phyloP scores from a whole-genome alignment of 1,140 invertebrate genomes.

The Ips nitidus region DNA sequence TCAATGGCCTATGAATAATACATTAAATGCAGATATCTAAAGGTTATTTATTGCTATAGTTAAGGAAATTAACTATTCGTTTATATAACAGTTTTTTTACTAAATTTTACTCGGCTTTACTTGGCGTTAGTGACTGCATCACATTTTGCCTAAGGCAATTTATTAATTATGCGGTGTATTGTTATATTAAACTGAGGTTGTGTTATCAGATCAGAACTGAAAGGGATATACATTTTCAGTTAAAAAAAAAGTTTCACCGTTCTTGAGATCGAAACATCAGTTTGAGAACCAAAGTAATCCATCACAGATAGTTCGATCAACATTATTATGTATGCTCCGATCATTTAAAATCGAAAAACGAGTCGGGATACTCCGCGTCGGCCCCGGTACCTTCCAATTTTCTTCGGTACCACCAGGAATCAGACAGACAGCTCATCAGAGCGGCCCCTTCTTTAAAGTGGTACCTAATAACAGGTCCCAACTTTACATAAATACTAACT shows the following conservation, averaged over 20 bases:
- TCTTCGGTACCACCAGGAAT: slow-evolving; percentile 18
- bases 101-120: too few species aligned
- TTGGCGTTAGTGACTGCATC: too few species aligned
- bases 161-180: too few species aligned
- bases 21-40: neutral
- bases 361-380: slow-evolving; percentile 13
- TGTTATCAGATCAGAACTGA: too few species aligned
- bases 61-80: neutral
- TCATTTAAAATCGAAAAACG: slow-evolving; percentile 30
- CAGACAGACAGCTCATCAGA: slow-evolving; percentile 25
- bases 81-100: neutral
- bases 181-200: too few species aligned
- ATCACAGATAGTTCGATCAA: neutral
- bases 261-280: too few species aligned
- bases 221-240: too few species aligned
- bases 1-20: slow-evolving; percentile 1
- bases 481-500: slow-evolving; percentile 34
- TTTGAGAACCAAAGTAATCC: too few species aligned
- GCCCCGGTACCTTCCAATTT: slow-evolving; percentile 33
- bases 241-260: too few species aligned
- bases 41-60: neutral
- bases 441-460: slow-evolving; percentile 28
- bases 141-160: too few species aligned
- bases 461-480: slow-evolving; percentile 34
- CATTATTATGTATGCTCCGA: slow-evolving; percentile 22